Evolutionary conservation across 2,888 invertebrate species (phyloP), one percentile per base, ranked within the genome.

Genomic region (Linnaemya tessellans): DNA sequence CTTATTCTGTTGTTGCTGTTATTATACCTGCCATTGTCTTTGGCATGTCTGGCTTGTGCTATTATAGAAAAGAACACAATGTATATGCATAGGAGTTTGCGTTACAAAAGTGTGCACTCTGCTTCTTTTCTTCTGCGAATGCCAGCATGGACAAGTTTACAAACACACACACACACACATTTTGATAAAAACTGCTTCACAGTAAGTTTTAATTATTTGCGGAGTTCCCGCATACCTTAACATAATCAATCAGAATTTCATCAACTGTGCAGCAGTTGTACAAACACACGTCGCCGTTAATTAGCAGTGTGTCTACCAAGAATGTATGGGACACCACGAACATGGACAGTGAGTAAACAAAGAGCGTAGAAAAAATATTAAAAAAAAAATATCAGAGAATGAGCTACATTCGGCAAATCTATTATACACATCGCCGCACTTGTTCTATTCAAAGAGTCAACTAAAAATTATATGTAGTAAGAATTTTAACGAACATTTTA

Each of bases 1-100:
- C 30, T 30, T 30, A 30, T 30, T 3, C 8, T 54, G 49, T 64
- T 56, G 51, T 60, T 68, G 67, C 56, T 78, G 62, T 15, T 35
- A 25, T 7, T 60, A 18, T 60, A 25, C 20, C 25, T 70, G 22
- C 60, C 41, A 13, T 8, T 56, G 64, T 64, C 43, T 64, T 64
- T 71, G 30, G 30, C 51, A 41, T 80, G 80, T 80, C 73, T 80
- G 73, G 56, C 49, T 43, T 71, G 35, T 46, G 46, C 13, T 64
- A 58, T 41, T 41, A 80, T 49, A 73, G 58, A 80, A 73, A 68
- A 54, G 11, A n/a, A 62, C 38, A 73, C 49, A 78, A 67, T 38
- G 11, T 25, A 2, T 38, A n/a, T n/a, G 8, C 38, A 41, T 4
- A 38, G 1, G 3, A 43, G n/a, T 65, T 58, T 46, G 3, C 13